A percentile compares a stretch with the other conserved stretches of the same genome.
Conservation (phyloP, 2,797 vertebrate genomes). For the Petrocephalus sullivani region DNA sequence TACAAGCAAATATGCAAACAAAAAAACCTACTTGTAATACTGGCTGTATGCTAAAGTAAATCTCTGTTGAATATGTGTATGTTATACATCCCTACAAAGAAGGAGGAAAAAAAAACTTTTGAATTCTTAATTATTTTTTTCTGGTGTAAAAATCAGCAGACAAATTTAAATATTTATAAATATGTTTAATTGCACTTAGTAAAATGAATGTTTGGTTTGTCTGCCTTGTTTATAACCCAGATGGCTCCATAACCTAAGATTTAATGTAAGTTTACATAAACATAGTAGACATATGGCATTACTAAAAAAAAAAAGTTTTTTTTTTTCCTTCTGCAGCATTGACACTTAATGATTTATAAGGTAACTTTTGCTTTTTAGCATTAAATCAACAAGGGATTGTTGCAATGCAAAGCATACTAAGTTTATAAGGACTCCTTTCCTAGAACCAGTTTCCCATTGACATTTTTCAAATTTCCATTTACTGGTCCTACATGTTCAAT, state of each 20-base stretch:
- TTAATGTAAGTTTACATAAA: not conserved
- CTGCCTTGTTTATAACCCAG: not conserved
- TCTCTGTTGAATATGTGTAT: not conserved
- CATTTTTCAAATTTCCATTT: slow-evolving; percentile 15
- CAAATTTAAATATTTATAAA: not conserved
- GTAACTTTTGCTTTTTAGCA: slow-evolving; percentile 8
- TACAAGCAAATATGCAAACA: not conserved
- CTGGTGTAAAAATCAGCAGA: not conserved
- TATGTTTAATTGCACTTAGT: not conserved
- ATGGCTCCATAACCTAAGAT: slow-evolving; percentile 2
- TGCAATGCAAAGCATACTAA: slow-evolving; percentile 1
- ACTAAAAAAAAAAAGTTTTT: not conserved
- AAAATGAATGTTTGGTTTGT: not conserved
- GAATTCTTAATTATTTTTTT: not conserved
- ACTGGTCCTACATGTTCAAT: slow-evolving; percentile 17
- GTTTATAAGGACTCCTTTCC: not conserved
- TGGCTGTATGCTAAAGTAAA: not conserved
- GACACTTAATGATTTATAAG: slow-evolving; percentile 8
- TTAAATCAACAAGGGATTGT: slow-evolving; percentile 15
- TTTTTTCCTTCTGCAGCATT: not conserved
- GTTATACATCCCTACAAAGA: not conserved
- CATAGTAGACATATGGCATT: not conserved
- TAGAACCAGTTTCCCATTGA: slow-evolving; percentile 9
- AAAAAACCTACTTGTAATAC: not conserved
- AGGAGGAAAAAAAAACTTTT: not conserved